A percentile compares a stretch with the other conserved stretches of the same genome.
phyloP scores from a whole-genome alignment of 2,797 vertebrate genomes.

The Melanotaenia pygmaea region DNA sequence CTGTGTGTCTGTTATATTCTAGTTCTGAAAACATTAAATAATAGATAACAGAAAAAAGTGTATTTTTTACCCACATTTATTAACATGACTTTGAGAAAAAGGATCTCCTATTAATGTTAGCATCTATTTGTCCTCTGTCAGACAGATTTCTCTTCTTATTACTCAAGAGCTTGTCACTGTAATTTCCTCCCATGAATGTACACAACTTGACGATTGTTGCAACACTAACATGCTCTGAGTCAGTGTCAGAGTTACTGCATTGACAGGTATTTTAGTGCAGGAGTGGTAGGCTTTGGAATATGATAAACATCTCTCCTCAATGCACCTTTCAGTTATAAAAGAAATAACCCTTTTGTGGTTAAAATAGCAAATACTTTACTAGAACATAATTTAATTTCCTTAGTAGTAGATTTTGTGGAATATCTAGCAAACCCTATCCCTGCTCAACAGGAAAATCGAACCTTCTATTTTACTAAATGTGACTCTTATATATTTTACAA shows the following conservation, averaged over 20 bases:
- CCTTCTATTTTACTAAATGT: not conserved
- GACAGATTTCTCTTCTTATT: constrained; percentile 2
- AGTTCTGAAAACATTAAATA: no score
- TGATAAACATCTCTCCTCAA: constrained; percentile 11
- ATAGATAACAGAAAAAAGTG: no score
- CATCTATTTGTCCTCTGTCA: not conserved
- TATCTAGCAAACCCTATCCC: no score
- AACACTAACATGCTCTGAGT: constrained; percentile 28
- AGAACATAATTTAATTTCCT: no score
- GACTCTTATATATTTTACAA: not conserved
- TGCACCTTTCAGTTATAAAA: not conserved
- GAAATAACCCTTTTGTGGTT: no score
- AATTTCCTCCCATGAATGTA: constrained; percentile 25
- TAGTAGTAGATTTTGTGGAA: no score
- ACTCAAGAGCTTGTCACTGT: constrained; percentile 20
- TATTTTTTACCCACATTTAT: no score
- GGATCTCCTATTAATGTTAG: no score
- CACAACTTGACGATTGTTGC: constrained; percentile 31
- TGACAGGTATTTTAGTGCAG: constrained; percentile 28
- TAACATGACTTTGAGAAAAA: no score
- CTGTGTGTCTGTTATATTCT: no score
- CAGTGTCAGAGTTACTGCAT: constrained; percentile 29
- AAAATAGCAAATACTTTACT: no score
- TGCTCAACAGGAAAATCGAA: not conserved
- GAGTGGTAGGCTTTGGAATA: constrained; percentile 13